phyloP scores from a whole-genome alignment of 92 coral and sea anemone genomes.

The Paragorgia papillata region DNA sequence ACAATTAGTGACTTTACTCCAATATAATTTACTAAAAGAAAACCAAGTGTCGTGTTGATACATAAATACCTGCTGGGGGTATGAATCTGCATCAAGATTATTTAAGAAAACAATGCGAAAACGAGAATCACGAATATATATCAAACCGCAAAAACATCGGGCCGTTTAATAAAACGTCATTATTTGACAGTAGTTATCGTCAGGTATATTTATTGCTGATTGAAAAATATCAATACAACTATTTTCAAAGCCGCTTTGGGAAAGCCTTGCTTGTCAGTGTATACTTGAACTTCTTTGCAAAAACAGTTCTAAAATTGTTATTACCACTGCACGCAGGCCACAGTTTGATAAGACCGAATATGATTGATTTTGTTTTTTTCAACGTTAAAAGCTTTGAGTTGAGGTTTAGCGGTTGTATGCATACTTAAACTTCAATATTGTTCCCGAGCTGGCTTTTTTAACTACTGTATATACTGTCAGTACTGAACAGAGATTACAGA shows the following conservation, averaged over 20 bases:
- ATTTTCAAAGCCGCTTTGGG: no score
- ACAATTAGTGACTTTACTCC: not conserved
- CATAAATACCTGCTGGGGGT: slow-evolving; percentile 38
- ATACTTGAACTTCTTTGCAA: not conserved
- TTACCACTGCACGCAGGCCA: not conserved
- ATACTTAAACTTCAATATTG: slow-evolving; percentile 16
- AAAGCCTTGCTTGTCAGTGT: no score
- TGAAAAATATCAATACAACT: no score
- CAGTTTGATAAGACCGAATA: no score
- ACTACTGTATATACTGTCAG: no score
- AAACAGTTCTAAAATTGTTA: not conserved
- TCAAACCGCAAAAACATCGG: not conserved
- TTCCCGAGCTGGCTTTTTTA: no score
- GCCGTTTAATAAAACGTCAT: not conserved
- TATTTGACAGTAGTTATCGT: no score
- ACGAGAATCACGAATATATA: not conserved
- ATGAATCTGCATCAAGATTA: slow-evolving; percentile 21
- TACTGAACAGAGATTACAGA: no score
- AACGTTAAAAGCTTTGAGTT: no score
- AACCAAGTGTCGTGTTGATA: slow-evolving; percentile 38
- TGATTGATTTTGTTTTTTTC: not conserved
- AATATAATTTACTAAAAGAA: not conserved
- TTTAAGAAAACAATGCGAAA: slow-evolving; percentile 28
- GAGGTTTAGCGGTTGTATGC: slow-evolving; percentile 18
- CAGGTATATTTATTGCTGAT: no score